Evolutionary conservation across 2,113 vertebrate species (phyloP), one percentile per base, ranked within the genome.

Genomic region (Tragelaphus scriptus): DNA sequence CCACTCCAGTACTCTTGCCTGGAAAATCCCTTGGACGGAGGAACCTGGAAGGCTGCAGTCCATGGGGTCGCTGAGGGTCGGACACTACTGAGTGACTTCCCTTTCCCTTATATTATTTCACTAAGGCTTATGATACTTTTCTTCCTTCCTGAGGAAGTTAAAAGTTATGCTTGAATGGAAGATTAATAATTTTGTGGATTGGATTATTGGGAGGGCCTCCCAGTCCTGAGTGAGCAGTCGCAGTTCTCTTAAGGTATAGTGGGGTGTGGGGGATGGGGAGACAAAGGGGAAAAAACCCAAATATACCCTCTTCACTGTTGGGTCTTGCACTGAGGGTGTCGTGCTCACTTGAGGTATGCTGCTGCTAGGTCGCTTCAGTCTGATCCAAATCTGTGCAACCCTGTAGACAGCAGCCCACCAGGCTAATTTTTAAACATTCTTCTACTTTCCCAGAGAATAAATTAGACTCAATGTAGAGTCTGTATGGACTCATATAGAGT

Each of bases 91-190:
- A 44, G 40, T 44, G 40, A 44, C 40, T 44, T 44, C 40, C 40
- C 5, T 44, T 44, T 44, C 40, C 40, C 40, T 44, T 44, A 55
- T 53, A 55, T 82, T 85, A 30, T 88, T 94, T 97, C 59, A 85
- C 30, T 91, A 80, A 85, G 75, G 10, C 9, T 63, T 93, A 90
- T 58, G 16, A 56, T 79, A 71, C 44, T 88, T 85, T 96, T 94
- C n/a, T 96, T 92, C 17, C 63, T 96, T 91, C 61, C 55, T 81
- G 12, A 86, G 75, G 14, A 96, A 79, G 81, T 61, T 85, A 88
- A 14, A 96, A 79, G 63, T 61, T 85, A 85, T 84, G 88, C 47
- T 40, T 90, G 30, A 93, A 25, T 88, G 82, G 44, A 94, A 53
- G 49, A 25, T 95, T 82, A 63, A 40, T 92, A 80, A 95, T 87